Evolutionary conservation across 2,113 vertebrate species (phyloP).

Genomic region (Nesoenas mayeri): DNA sequence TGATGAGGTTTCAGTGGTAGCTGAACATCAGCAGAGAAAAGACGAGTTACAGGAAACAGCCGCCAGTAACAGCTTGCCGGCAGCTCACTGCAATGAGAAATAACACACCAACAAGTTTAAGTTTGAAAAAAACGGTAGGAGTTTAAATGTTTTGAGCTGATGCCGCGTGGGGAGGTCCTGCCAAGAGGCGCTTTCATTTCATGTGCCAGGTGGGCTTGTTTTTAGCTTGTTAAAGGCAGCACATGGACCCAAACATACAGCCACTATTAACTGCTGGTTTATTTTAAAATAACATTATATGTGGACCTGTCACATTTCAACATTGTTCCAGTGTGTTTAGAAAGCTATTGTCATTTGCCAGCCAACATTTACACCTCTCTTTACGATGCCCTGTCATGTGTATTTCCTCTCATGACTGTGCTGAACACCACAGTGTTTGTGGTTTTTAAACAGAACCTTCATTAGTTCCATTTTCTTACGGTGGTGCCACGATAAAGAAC

Average conservation of each 20-base stretch:
- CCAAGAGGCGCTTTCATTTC: not conserved
- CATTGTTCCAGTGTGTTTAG: not conserved
- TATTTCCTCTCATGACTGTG: not conserved
- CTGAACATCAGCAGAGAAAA: not conserved
- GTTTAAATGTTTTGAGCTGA: not conserved
- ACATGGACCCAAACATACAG: not conserved
- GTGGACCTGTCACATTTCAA: not conserved
- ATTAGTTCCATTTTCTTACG: not conserved
- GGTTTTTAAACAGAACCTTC: not conserved
- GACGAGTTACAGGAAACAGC: too few relatives aligned
- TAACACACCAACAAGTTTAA: accelerated
- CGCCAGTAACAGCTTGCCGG: too few relatives aligned
- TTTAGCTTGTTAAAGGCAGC: not conserved
- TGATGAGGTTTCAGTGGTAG: not conserved
- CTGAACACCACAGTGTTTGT: not conserved
- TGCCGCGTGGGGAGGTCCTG: not conserved
- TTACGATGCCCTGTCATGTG: not conserved
- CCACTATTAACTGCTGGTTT: not conserved
- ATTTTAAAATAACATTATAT: accelerated
- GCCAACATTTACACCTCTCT: not conserved
- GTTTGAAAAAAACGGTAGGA: not conserved
- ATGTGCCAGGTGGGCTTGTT: not conserved
- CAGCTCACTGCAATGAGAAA: too few relatives aligned
- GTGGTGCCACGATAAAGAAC: not conserved
- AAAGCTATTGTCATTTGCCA: not conserved